A percentile compares a stretch with the other conserved stretches of the same genome.
phyloP scores from a whole-genome alignment of 2,888 invertebrate genomes.

The Venustoraphidia nigricollis region DNA sequence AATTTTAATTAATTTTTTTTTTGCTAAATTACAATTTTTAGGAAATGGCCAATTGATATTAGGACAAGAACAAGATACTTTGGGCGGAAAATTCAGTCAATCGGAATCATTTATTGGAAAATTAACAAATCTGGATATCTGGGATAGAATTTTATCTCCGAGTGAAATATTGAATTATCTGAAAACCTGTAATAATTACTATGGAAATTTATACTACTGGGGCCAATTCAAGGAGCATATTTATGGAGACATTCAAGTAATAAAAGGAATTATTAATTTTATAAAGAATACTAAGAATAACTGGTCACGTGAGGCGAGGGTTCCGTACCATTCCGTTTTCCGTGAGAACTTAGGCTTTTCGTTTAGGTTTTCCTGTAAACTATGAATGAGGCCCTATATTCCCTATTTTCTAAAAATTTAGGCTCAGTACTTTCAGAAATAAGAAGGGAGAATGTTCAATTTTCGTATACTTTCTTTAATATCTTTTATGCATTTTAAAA shows the following conservation, averaged over 20 bases:
- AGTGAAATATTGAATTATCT: slow-evolving; percentile 28
- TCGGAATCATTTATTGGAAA: slow-evolving; percentile 51
- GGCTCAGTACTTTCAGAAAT: too few relatives aligned
- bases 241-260: slow-evolving; percentile 35
- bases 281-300: not conserved
- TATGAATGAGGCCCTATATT: too few relatives aligned
- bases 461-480: too few relatives aligned
- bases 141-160: slow-evolving; percentile 32
- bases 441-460: too few relatives aligned
- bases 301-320: too few relatives aligned
- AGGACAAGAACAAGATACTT: slow-evolving; percentile 52
- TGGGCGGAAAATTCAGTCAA: slow-evolving; percentile 46
- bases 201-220: slow-evolving; percentile 45
- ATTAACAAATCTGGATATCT: slow-evolving; percentile 42
- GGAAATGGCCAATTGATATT: slow-evolving; percentile 42
- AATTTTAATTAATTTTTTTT: not conserved
- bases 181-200: slow-evolving; percentile 26
- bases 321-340: too few relatives aligned
- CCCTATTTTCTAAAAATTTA: too few relatives aligned
- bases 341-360: too few relatives aligned
- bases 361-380: too few relatives aligned
- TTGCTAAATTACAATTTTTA: slow-evolving; percentile 10
- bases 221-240: slow-evolving; percentile 36
- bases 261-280: not conserved
- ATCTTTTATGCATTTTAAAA: too few relatives aligned